Evolutionary conservation across 2,113 vertebrate genomes (phyloP), one percentile per base, ranked within the genome.

Genomic region (Etheostoma cragini): DNA sequence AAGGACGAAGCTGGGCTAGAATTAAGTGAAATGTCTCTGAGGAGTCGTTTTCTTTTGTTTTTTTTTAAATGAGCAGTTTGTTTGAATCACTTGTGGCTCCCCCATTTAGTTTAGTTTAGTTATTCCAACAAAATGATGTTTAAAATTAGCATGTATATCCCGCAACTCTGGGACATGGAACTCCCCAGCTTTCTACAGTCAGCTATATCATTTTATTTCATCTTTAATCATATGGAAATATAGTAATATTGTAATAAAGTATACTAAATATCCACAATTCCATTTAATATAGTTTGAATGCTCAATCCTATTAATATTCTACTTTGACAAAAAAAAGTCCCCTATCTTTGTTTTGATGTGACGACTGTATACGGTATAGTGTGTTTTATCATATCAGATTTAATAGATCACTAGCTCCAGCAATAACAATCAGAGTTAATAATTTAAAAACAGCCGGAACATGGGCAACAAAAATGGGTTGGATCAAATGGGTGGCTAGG

Each of bases 321-420:
- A 73, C 46, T 26, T 42, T 11, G 33, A 52, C 49, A 46, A 78
- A 72, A 73, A 73, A 53, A 47, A 19, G 47, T 12, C 46, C 17
- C 14, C 45, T 0, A 3, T 78, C 22, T 57, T 49, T 30, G 47
- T 63, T 75, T 71, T 85, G 22, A 67, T 81, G 72, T 35, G 38
- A 49, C 6, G 22, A 52, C 8, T 33, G 15, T 7, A 16, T 1
- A 46, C 7, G 1, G 19, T 4, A 46, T 10, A 2, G 19, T 4
- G 12, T 46, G 60, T 58, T 72, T 82, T 53, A 68, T 80, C 63
- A 75, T 33, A 76, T 84, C 63, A 82, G 52, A 74, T 63, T 52
- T 69, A n/a, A n/a, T n/a, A n/a, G n/a, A n/a, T n/a, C 30, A 49
- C 26, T 1, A 22, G 46, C 65, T 22, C 14, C 1, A n/a, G 12